Evolutionary conservation across 2,888 invertebrate species (phyloP), one percentile per base, ranked within the genome.

Genomic region (Tricholauxania praeusta): DNA sequence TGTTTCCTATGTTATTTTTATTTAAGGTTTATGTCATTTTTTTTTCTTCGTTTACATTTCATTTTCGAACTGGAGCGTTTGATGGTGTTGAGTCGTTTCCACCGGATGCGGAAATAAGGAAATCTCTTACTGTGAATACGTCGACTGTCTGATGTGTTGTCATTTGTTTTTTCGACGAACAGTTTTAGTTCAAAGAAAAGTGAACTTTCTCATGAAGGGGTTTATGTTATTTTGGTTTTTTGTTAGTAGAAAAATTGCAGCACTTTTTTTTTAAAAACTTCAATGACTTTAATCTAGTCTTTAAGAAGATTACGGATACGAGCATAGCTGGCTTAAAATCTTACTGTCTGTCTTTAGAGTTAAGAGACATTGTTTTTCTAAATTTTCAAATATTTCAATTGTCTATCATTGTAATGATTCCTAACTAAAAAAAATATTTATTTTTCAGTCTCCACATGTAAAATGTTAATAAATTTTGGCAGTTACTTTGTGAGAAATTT

Each of bases 31-130:
- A 39, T 28, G 17, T 39, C n/a, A n/a, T n/a, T n/a, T n/a, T 66
- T 52, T 53, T 32, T 51, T 28, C 19, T 53, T 22, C 32, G 10
- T 22, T 66, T 53, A 10, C 66, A 51, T 19, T 65, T 65, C 66
- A 51, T 19, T 65, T 65, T 17, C 5, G 17, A 14, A 39, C 12
- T 15, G 6, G 3, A 48, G 17, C 15, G 39, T 14, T 28, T n/a
- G 63, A 19, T 55, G 59, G 55, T 64, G 68, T 74, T 60, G 67
- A 68, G 72, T 66, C 65, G 47, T 59, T 69, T 72, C 69, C 72
- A 63, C 55, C 57, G 69, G 62, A 57, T 60, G 52, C 66, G 72
- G 63, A 72, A 75, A 72, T 75, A 63, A 28, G 51, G 28, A 60
- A 55, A 66, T 57, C 32, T 48, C n/a, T 67, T 47, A 53, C 65